These are phyloP conservation scores for Rhagologus leucostigma DNA, from an alignment of 2,113 vertebrate genomes.

Conservation along the genomic window DNA sequence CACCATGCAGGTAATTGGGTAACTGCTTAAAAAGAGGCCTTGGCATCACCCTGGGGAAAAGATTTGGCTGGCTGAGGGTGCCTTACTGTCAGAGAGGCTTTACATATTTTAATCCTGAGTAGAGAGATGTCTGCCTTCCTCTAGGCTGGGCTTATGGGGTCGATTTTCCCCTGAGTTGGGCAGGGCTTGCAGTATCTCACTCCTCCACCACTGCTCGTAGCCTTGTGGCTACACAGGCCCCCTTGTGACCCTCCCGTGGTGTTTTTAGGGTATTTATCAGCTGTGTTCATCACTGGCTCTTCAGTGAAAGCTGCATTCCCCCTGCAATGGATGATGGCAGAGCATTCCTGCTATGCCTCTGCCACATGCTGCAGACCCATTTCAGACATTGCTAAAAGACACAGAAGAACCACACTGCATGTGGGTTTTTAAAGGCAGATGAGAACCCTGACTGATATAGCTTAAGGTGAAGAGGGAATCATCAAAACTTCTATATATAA, in stretches of 20 bases:
- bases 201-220: neutral
- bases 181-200: neutral
- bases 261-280: neutral
- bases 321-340: neutral
- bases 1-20: neutral
- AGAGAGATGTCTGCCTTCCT: neutral
- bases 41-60: neutral
- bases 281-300: neutral
- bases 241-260: neutral
- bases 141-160: neutral
- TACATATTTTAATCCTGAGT: neutral
- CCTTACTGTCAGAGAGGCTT: neutral
- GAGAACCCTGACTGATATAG: neutral
- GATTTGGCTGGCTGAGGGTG: neutral
- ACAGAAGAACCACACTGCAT: neutral
- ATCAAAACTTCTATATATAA: neutral
- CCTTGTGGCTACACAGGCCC: neutral
- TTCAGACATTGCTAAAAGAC: neutral
- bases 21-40: neutral
- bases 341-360: neutral
- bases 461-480: neutral
- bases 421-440: neutral
- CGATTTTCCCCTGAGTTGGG: neutral
- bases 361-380: accelerated
- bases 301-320: neutral